Percentiles rank a stretch among this genome's conserved stretches.
Conservation (phyloP, 2,113 vertebrate species). For the Rattus rattus region DNA sequence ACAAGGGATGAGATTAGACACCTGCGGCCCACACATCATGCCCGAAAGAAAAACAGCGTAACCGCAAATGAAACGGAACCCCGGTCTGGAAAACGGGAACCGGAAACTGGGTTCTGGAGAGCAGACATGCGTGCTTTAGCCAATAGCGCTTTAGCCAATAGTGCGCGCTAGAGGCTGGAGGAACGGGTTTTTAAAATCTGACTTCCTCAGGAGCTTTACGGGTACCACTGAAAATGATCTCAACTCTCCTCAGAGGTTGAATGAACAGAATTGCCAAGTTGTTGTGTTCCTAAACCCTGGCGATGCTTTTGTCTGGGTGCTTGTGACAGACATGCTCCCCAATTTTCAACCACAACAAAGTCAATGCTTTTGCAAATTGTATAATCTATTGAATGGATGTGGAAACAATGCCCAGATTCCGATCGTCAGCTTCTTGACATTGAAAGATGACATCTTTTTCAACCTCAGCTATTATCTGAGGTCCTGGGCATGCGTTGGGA, state of each 20-base stretch:
- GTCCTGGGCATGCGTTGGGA: not conserved
- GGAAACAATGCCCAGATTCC: not conserved
- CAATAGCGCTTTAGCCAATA: not conserved
- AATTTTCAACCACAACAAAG: not conserved
- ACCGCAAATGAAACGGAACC: not conserved
- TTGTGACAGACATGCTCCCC: not conserved
- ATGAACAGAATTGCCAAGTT: not conserved
- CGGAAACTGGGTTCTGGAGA: not conserved
- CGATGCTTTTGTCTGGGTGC: not conserved
- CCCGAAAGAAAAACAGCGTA: not conserved
- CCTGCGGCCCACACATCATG: rapidly evolving
- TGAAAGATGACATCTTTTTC: not conserved
- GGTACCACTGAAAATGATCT: not conserved
- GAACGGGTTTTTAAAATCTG: not conserved
- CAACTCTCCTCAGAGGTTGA: not conserved
- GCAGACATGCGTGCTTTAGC: not conserved
- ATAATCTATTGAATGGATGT: not conserved
- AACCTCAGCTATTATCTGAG: not conserved
- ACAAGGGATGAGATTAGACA: not conserved
- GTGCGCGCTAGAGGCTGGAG: not conserved
- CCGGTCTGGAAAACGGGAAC: not conserved
- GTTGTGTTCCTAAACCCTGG: not conserved
- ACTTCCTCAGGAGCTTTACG: not conserved
- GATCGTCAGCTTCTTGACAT: not conserved
- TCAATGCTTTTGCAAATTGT: not conserved